phyloP scores from a whole-genome alignment of 1,140 invertebrate genomes.

The Drosophila teissieri region DNA sequence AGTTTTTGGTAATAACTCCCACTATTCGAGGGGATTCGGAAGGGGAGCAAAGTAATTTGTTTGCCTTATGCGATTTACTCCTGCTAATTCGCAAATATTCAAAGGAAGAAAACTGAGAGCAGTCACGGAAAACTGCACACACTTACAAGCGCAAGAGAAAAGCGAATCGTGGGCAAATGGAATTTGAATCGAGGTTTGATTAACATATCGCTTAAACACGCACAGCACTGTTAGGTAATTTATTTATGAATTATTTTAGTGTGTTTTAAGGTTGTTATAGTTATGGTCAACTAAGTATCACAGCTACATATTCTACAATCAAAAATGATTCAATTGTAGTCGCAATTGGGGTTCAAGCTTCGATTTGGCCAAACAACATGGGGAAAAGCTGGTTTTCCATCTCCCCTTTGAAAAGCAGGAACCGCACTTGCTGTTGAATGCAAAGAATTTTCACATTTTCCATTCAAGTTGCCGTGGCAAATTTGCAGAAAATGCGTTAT shows the following conservation, averaged over 20 bases:
- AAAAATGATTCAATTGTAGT: constrained; percentile 13
- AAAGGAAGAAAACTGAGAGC: neutral
- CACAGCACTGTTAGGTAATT: constrained; percentile 5
- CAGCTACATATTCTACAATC: no score
- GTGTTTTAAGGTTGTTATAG: neutral
- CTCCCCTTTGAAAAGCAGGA: neutral
- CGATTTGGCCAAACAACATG: constrained; percentile 1
- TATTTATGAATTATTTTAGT: neutral
- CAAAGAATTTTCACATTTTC: constrained; percentile 40
- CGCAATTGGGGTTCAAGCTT: constrained; percentile 1
- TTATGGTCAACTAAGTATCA: no score
- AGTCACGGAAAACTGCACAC: constrained; percentile 6
- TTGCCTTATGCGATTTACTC: constrained; percentile 24
- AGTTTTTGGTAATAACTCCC: constrained; percentile 7
- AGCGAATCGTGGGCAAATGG: neutral
- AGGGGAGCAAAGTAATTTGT: constrained; percentile 15
- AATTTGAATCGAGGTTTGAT: neutral
- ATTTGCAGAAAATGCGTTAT: constrained; percentile 42
- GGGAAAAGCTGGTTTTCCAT: constrained; percentile 7
- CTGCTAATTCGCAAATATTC: constrained; percentile 21
- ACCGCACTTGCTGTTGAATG: constrained; percentile 4
- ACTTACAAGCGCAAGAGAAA: neutral
- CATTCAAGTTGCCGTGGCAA: constrained; percentile 36
- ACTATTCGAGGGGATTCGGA: neutral
- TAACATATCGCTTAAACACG: constrained; percentile 12